A percentile compares a stretch with the other conserved stretches of the same genome.
These are phyloP conservation scores for Sitta europaea DNA, from an alignment of 2,113 vertebrate genomes.

Conservation along the genomic window DNA sequence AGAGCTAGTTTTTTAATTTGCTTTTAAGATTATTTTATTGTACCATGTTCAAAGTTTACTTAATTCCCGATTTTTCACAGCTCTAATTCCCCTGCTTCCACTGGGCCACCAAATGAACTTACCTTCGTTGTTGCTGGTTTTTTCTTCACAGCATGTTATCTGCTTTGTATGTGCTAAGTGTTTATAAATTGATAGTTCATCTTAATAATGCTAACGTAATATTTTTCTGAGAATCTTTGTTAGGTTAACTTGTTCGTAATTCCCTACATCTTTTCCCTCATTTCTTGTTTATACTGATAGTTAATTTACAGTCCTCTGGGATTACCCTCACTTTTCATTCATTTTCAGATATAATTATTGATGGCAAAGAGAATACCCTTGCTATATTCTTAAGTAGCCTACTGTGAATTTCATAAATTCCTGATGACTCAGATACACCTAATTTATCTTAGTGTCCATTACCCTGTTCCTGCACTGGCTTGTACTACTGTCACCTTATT, in stretches of 20 bases:
- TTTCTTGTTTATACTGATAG: not conserved
- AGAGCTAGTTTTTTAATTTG: not conserved
- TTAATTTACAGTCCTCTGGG: not conserved
- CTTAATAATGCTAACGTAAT: not conserved
- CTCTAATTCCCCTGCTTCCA: fast-evolving
- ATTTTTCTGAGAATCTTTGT: not conserved
- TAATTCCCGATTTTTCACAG: not conserved
- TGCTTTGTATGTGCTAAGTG: not conserved
- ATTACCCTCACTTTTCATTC: not conserved
- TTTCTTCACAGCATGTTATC: not conserved
- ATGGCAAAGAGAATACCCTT: not conserved
- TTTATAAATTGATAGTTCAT: not conserved
- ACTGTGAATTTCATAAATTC: not conserved
- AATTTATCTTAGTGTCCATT: not conserved
- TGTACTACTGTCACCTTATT: not conserved
- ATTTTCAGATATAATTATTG: not conserved
- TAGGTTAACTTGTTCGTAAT: not conserved
- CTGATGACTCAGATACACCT: not conserved
- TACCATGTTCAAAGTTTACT: not conserved
- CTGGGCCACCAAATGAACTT: not conserved
- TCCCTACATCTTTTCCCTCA: not conserved
- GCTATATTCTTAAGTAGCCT: not conserved
- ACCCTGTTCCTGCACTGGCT: not conserved
- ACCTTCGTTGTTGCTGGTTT: not conserved
- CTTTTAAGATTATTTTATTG: not conserved